Evolutionary conservation across 2,888 invertebrate genomes (phyloP).

Genomic region (Andrena marginata): DNA sequence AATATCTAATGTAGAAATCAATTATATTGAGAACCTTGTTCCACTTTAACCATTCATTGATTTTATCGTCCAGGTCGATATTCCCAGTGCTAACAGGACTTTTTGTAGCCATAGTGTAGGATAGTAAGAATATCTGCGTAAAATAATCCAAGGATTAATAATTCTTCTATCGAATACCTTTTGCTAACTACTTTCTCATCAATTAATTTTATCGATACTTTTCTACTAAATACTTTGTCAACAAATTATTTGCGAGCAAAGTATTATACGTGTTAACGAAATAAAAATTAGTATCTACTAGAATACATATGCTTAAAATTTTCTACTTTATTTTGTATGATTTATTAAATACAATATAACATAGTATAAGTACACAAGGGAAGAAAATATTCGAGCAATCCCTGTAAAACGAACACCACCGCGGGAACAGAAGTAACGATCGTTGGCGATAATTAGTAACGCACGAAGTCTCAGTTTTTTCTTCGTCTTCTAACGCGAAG

Average conservation of each 20-base stretch:
- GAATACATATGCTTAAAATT: too few species aligned
- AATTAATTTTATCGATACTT: not conserved
- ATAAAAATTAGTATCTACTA: too few species aligned
- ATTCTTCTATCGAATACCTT: not conserved
- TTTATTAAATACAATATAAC: too few species aligned
- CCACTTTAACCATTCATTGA: constrained; percentile 91
- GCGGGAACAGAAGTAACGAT: not conserved
- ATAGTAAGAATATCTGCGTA: not conserved
- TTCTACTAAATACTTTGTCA: not conserved
- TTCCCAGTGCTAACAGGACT: constrained; percentile 85
- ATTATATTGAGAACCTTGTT: constrained; percentile 87
- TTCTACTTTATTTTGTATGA: too few species aligned
- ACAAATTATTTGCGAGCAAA: too few species aligned
- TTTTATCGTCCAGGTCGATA: constrained; percentile 88
- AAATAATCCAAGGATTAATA: constrained; percentile 18
- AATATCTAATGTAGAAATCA: constrained; percentile 9
- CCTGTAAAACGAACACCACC: not conserved
- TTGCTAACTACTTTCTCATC: not conserved
- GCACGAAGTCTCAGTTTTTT: not conserved
- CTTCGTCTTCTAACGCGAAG: not conserved
- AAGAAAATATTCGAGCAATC: too few species aligned
- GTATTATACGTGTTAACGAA: too few species aligned
- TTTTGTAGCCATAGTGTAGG: constrained; percentile 50
- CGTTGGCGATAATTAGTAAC: not conserved
- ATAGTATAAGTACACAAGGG: too few species aligned